These are phyloP conservation scores for Drosophila paulistorum DNA, from an alignment of 1,140 invertebrate genomes.

Conservation along the genomic window DNA sequence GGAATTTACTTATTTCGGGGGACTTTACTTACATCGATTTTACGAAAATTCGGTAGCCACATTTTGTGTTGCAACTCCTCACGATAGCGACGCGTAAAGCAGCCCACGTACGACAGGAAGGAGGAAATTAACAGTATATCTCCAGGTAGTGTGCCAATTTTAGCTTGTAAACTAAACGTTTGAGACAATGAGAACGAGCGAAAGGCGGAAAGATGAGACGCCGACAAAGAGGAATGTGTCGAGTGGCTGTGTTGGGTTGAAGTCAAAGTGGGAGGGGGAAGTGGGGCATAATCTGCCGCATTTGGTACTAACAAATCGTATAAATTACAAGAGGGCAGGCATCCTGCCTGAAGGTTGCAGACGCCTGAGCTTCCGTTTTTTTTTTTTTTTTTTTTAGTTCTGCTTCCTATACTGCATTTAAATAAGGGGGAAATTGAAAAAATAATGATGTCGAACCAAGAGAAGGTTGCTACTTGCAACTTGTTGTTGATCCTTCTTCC, in stretches of 20 bases:
- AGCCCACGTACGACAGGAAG: slow-evolving; percentile 97
- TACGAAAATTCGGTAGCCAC: slow-evolving; percentile 85
- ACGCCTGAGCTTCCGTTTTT: slow-evolving; percentile 21
- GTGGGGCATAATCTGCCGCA: slow-evolving; percentile 23
- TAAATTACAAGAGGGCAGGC: slow-evolving; percentile 48
- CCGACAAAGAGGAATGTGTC: background rate
- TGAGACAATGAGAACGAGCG: slow-evolving; percentile 9
- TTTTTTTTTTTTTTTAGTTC: background rate
- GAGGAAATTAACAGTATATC: slow-evolving; percentile 95
- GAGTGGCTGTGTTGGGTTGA: background rate
- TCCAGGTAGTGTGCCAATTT: slow-evolving; percentile 92
- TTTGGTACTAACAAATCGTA: slow-evolving; percentile 59
- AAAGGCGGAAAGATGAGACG: background rate
- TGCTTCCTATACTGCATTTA: slow-evolving; percentile 36
- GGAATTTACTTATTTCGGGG: background rate
- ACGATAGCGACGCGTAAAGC: slow-evolving; percentile 95
- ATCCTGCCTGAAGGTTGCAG: slow-evolving; percentile 38
- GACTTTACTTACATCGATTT: slow-evolving; percentile 83
- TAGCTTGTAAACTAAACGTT: slow-evolving; percentile 82
- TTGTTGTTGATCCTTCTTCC: slow-evolving; percentile 29
- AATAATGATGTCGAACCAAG: slow-evolving; percentile 64
- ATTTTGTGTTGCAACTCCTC: slow-evolving; percentile 91
- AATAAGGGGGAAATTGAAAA: slow-evolving; percentile 81
- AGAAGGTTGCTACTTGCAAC: slow-evolving; percentile 20
- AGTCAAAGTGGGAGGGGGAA: too few relatives aligned